These are phyloP conservation scores for Ceratothoa steindachneri DNA, from an alignment of 2,888 invertebrate species.

Conservation along the genomic window DNA sequence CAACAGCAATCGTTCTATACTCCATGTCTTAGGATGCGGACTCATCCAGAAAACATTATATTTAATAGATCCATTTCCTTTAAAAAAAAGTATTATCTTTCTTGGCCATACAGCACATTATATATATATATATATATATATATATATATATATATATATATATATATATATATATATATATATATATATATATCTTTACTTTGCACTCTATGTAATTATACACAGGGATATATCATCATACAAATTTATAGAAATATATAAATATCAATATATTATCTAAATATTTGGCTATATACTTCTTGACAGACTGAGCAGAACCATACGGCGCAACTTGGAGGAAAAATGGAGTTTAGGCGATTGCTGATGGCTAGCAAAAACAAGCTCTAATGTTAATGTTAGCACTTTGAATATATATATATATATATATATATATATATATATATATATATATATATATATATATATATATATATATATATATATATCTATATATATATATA, in stretches of 20 bases:
- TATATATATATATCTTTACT: constrained; percentile 2
- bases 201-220: neutral
- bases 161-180: constrained; percentile 6
- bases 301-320: neutral
- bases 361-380: neutral
- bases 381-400: neutral
- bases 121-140: constrained; percentile 15
- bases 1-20: constrained; percentile 10
- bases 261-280: neutral
- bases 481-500: neutral
- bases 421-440: neutral
- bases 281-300: neutral
- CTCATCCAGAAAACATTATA: neutral
- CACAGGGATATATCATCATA: neutral
- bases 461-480: neutral
- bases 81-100: neutral
- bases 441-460: neutral
- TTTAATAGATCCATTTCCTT: neutral
- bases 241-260: neutral
- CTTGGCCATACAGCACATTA: neutral
- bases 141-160: constrained; percentile 13
- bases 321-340: neutral
- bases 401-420: neutral
- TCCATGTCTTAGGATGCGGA: neutral
- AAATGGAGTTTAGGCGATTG: neutral